phyloP scores from a whole-genome alignment of 2,797 vertebrate species.

The Sebastolobus altivelis region DNA sequence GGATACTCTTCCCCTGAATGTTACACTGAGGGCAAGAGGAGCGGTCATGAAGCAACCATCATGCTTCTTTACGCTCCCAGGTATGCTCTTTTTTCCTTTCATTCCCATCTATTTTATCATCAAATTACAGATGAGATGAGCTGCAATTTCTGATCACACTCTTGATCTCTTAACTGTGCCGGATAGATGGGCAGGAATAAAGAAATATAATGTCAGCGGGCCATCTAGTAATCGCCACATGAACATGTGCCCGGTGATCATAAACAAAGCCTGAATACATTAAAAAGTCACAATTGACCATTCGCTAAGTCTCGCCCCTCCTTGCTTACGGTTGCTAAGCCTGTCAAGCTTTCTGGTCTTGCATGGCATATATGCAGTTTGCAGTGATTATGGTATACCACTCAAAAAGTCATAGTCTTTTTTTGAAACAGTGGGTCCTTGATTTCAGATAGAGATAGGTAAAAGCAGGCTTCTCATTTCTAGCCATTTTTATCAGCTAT shows the following conservation, averaged over 20 bases:
- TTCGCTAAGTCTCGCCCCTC: background rate
- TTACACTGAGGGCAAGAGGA: constrained; percentile 86
- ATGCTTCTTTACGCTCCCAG: constrained; percentile 72
- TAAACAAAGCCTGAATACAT: constrained; percentile 50
- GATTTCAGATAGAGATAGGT: background rate
- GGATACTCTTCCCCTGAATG: constrained; percentile 86
- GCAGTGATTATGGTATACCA: background rate
- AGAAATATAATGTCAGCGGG: constrained; percentile 57
- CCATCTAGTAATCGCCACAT: constrained; percentile 49
- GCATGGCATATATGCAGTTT: background rate
- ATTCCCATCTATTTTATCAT: constrained; percentile 76
- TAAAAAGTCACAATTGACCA: constrained; percentile 24
- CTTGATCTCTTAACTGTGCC: constrained; percentile 75
- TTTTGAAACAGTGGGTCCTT: background rate
- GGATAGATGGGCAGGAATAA: constrained; percentile 32
- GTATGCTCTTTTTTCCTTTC: constrained; percentile 70
- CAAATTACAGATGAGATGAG: constrained; percentile 85
- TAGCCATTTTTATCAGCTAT: background rate
- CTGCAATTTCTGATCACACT: constrained; percentile 67
- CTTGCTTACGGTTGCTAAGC: background rate
- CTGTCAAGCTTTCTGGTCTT: background rate
- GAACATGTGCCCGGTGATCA: constrained; percentile 38
- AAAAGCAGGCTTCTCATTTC: background rate
- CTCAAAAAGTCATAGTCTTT: background rate
- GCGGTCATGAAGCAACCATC: constrained; percentile 78